These are phyloP conservation scores for Onychomys torridus DNA, from an alignment of 2,797 vertebrate species.

Conservation along the genomic window DNA sequence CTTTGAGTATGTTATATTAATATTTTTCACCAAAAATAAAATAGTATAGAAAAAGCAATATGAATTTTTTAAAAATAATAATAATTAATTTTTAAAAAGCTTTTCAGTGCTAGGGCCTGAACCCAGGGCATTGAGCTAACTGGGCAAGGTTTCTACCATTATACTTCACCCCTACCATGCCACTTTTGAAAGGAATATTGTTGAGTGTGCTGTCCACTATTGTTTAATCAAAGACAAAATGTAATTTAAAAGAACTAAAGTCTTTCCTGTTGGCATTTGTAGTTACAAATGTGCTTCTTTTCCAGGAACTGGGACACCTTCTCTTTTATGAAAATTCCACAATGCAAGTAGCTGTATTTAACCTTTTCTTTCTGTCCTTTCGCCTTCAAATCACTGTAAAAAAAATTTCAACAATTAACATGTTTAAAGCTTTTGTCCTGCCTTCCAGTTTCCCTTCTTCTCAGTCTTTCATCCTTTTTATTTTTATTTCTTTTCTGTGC, in stretches of 20 bases:
- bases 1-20: neutral
- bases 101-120: neutral
- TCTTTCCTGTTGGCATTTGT: neutral
- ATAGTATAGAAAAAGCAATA: neutral
- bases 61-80: neutral
- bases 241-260: neutral
- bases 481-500: slow-evolving; percentile 51
- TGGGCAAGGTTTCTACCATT: neutral
- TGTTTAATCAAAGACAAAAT: neutral
- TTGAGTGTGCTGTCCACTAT: neutral
- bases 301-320: neutral
- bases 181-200: neutral
- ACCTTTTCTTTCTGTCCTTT: neutral
- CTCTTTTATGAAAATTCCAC: neutral
- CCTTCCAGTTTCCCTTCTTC: neutral
- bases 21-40: neutral
- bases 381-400: neutral
- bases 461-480: neutral
- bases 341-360: neutral
- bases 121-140: neutral
- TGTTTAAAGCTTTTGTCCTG: neutral
- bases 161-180: neutral
- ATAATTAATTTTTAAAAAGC: neutral
- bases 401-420: neutral
- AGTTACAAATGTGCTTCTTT: neutral